Evolutionary conservation across 2,113 vertebrate genomes (phyloP), one percentile per base, ranked within the genome.

Genomic region (Bubo blakistoni): DNA sequence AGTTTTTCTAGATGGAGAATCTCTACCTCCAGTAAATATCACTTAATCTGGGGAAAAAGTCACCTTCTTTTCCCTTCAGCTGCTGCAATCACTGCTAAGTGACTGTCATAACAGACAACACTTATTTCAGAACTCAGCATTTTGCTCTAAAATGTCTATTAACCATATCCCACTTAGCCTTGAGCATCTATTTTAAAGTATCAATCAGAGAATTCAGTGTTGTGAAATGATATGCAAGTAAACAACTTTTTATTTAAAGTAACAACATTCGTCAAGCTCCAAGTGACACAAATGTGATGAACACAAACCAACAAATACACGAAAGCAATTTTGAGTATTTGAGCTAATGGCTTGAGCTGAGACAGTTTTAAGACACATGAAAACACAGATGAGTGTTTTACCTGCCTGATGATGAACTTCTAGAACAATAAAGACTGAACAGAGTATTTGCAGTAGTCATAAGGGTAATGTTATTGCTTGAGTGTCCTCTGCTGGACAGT

Each of bases 261-360:
- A 61, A 47, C 14, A 57, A 58, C 5, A 25, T 3, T 6, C 59
- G 72, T 17, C 54, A n/a, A 66, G 58, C 46, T 76, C 52, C 1
- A 0, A 63, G 44, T 1, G 47, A 34, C 0, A 1, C 0, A 10
- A 74, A 47, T 6, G 6, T 1, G 25, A 65, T 1, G 4, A 81
- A 40, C 16, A 25, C 32, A 85, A 87, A 55, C 24, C 47, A 25
- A 18, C n/a, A 81, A 42, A 44, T 6, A 22, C 46, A 79, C 34
- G 36, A 49, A 58, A 55, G 40, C 54, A 44, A 8, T 49, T 61
- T 29, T 11, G 70, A 40, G 32, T 25, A 44, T 13, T 36, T 1
- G 27, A 86, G 18, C 38, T 78, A 26, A 72, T 76, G 25, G 46
- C 55, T 73, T 71, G 26, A 25, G 14, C 34, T 34, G 24, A 67